Conservation (phyloP, 2,888 invertebrate genomes). For the Harpalus rubripes region DNA sequence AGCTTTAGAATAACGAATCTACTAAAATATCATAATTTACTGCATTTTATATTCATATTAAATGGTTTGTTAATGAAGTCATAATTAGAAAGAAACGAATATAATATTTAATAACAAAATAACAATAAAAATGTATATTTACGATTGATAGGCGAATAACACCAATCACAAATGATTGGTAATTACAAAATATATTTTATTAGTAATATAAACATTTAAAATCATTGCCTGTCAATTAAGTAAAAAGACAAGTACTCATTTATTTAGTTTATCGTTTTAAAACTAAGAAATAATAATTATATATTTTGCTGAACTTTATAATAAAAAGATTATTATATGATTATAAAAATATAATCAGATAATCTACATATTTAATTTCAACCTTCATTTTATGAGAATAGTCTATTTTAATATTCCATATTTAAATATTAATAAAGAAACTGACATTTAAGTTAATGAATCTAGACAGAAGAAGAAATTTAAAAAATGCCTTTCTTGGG, state of each 20-base stretch:
- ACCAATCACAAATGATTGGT: background rate
- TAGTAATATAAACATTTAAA: constrained; percentile 18
- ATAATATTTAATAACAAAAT: background rate
- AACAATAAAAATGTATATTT: background rate
- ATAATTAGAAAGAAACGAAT: constrained; percentile 2
- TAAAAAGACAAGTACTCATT: background rate
- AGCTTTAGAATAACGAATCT: no score
- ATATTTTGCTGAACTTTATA: constrained; percentile 24
- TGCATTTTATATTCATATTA: background rate
- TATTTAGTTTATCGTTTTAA: constrained; percentile 1
- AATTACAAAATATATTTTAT: constrained; percentile 1
- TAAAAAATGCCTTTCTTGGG: background rate
- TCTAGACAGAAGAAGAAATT: constrained; percentile 8
- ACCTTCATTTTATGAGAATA: constrained; percentile 39
- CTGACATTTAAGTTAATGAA: constrained; percentile 41
- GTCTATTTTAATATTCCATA: constrained; percentile 40
- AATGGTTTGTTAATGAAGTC: background rate
- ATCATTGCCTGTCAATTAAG: constrained; percentile 20
- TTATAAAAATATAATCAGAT: constrained; percentile 39
- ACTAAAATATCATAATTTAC: background rate
- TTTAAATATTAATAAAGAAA: constrained; percentile 55
- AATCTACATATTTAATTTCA: constrained; percentile 38
- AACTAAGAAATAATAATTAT: constrained; percentile 20
- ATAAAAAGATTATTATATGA: constrained; percentile 31
- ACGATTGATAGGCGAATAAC: background rate